Percentiles rank a stretch among this genome's conserved stretches.
Evolutionary conservation across 2,888 invertebrate genomes (phyloP).

Genomic region (Leucophora obtusa): DNA sequence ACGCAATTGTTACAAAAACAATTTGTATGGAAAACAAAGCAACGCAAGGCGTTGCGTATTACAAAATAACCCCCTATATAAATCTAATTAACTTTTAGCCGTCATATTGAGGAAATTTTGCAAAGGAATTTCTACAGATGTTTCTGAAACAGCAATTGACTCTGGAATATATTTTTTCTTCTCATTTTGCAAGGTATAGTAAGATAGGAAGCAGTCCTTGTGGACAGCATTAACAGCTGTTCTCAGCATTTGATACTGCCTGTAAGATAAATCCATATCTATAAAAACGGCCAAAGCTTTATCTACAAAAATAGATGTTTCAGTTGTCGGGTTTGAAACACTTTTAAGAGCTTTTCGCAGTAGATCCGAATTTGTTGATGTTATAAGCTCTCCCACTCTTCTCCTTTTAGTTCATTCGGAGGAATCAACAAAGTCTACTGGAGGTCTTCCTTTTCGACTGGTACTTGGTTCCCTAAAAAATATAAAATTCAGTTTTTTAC

Average conservation of each 20-base stretch:
- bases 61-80: too few relatives aligned
- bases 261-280: background rate
- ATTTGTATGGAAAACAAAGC: too few relatives aligned
- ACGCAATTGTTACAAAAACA: too few relatives aligned
- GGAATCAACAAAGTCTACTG: background rate
- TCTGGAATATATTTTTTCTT: background rate
- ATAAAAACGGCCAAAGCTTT: background rate
- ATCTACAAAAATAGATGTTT: background rate
- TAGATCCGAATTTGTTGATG: background rate
- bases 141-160: background rate
- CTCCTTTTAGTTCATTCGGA: background rate
- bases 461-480: background rate
- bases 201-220: slow-evolving; percentile 1
- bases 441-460: background rate
- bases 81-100: background rate
- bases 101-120: background rate
- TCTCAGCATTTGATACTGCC: background rate
- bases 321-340: too few relatives aligned
- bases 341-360: background rate
- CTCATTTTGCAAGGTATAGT: background rate
- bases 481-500: too few relatives aligned
- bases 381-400: background rate
- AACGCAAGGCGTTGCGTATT: too few relatives aligned
- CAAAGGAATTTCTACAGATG: background rate
- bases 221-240: background rate